Conservation (phyloP, 2,113 vertebrate species). For the Leptodactylus fuscus region DNA sequence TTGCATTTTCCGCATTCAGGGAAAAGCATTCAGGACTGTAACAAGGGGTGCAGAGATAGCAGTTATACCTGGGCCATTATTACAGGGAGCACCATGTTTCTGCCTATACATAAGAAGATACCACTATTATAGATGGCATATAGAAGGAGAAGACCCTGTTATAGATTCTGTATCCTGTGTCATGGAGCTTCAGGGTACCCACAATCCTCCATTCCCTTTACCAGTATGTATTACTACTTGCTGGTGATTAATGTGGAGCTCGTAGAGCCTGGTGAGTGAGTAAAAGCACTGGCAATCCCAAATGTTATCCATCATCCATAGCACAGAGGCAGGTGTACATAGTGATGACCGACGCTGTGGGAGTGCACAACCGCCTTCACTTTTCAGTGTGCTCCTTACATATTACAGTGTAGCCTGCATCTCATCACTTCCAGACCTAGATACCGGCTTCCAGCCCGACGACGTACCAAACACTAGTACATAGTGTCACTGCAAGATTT, state of each 20-base stretch:
- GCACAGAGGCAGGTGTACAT: neutral
- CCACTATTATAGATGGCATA: too few relatives aligned
- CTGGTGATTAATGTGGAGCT: constrained; percentile 69
- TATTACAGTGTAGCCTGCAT: neutral
- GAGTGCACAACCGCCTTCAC: constrained; percentile 16
- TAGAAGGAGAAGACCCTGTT: too few relatives aligned
- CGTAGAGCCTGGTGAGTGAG: constrained; percentile 62
- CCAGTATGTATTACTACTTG: constrained; percentile 59
- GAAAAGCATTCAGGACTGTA: too few relatives aligned
- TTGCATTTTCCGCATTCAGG: too few relatives aligned
- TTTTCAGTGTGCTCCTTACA: neutral
- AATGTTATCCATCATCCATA: constrained; percentile 64
- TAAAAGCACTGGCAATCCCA: constrained; percentile 64
- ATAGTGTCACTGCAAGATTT: constrained; percentile 28
- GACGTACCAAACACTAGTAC: neutral
- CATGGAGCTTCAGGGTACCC: constrained; percentile 55
- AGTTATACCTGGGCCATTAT: too few relatives aligned
- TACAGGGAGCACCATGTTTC: too few relatives aligned
- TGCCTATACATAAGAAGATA: too few relatives aligned
- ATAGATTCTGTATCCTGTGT: too few relatives aligned
- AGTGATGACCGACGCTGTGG: neutral
- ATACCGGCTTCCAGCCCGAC: neutral
- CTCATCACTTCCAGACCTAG: neutral
- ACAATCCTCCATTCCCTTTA: constrained; percentile 66
- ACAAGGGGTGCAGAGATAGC: too few relatives aligned